phyloP scores from a whole-genome alignment of 2,888 invertebrate species.

The Agonum fuliginosum region DNA sequence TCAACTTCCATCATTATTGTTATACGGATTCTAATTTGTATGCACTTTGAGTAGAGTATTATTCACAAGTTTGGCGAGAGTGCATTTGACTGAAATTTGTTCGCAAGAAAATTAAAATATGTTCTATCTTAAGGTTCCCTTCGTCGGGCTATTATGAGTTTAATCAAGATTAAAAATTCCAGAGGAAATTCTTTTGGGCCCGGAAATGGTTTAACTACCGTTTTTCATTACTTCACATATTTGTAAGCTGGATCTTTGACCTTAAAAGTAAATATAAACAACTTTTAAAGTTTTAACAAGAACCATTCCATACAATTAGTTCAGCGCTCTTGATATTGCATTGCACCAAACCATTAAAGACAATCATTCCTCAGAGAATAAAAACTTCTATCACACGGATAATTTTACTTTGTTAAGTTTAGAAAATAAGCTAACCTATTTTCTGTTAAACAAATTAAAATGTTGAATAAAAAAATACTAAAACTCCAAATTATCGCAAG shows the following conservation, averaged over 20 bases:
- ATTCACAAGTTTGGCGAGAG: neutral
- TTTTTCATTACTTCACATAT: conserved; percentile 30
- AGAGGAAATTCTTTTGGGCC: conserved; percentile 2
- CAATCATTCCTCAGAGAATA: conserved; percentile 4
- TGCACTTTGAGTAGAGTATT: conserved; percentile 12
- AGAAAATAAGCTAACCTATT: no score
- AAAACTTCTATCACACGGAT: neutral
- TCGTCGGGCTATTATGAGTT: conserved; percentile 12
- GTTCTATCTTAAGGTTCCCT: neutral
- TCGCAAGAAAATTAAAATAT: conserved; percentile 24
- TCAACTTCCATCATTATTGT: neutral
- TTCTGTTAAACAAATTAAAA: no score
- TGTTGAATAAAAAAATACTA: no score
- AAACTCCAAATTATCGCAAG: no score
- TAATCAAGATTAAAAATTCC: conserved; percentile 39
- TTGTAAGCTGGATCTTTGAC: conserved; percentile 16
- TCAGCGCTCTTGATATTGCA: neutral
- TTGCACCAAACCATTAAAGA: conserved; percentile 18
- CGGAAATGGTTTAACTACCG: conserved; percentile 35
- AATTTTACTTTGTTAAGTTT: neutral
- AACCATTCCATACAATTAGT: conserved; percentile 15
- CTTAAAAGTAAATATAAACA: conserved; percentile 10
- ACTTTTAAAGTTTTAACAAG: conserved; percentile 29
- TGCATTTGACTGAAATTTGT: conserved; percentile 16
- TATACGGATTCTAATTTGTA: neutral